A percentile compares a stretch with the other conserved stretches of the same genome.
Conservation (phyloP, 2,797 vertebrate species). For the Hypotaenidia philippensis region DNA sequence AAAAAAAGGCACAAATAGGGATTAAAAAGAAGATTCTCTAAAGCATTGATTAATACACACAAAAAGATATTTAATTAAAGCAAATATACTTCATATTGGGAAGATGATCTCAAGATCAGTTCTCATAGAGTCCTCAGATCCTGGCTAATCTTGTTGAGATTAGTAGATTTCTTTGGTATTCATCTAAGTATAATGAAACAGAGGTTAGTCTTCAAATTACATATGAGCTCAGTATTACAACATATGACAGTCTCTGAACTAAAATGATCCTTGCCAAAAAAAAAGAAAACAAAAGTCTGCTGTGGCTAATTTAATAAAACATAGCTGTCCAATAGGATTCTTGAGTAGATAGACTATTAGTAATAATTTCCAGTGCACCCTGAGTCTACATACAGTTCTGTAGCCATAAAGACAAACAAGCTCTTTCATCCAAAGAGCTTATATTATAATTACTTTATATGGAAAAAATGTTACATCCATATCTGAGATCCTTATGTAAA, state of each 20-base stretch:
- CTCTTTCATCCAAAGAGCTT: conserved; percentile 39
- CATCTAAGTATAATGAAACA: neutral
- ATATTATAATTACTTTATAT: conserved; percentile 15
- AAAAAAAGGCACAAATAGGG: neutral
- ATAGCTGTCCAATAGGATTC: neutral
- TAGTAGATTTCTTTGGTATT: neutral
- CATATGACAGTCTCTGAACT: neutral
- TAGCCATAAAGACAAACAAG: conserved; percentile 3
- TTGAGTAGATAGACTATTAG: neutral
- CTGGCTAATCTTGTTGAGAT: neutral
- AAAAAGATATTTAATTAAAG: neutral
- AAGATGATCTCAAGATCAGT: neutral
- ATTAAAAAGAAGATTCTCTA: neutral
- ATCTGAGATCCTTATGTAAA: neutral
- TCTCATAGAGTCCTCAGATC: neutral
- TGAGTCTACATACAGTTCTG: neutral
- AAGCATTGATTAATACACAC: neutral
- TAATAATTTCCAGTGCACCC: neutral
- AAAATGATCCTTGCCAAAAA: neutral
- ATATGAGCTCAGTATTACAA: neutral
- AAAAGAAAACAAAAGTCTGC: neutral
- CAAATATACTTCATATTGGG: neutral
- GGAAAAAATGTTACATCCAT: conserved; percentile 5
- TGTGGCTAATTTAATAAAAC: neutral
- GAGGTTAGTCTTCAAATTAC: neutral